Evolutionary conservation across 1,140 invertebrate genomes (phyloP).

Genomic region (Cotesia glomerata): DNA sequence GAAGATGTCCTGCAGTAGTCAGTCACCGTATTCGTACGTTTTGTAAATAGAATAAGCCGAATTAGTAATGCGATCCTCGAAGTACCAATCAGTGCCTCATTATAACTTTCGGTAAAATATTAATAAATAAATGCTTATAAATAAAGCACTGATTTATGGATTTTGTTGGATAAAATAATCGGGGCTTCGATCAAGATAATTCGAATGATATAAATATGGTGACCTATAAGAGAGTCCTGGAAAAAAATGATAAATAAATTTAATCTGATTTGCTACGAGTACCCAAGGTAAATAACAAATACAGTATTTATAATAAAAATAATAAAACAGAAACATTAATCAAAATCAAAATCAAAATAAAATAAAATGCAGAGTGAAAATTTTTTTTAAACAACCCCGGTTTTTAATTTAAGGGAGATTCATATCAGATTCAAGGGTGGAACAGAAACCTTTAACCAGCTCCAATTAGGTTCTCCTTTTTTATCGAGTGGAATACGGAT

Average conservation of each 20-base stretch:
- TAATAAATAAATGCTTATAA: background rate
- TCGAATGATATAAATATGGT: background rate
- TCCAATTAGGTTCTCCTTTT: slow-evolving; percentile 69
- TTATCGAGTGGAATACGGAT: slow-evolving; percentile 67
- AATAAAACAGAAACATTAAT: slow-evolving; percentile 21
- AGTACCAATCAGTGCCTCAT: slow-evolving; percentile 15
- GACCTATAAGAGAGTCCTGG: background rate
- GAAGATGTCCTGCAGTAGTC: slow-evolving; percentile 67
- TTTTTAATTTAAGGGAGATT: background rate
- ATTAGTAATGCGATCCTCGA: slow-evolving; percentile 29
- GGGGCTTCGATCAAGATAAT: background rate
- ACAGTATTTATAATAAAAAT: background rate
- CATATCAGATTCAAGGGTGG: slow-evolving; percentile 2
- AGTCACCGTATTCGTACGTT: slow-evolving; percentile 2
- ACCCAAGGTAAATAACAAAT: slow-evolving; percentile 25
- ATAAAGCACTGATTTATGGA: slow-evolving; percentile 6
- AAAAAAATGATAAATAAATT: slow-evolving; percentile 15
- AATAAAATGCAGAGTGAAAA: background rate
- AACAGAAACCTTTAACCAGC: slow-evolving; percentile 70
- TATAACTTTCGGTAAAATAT: background rate
- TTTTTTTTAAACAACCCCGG: too few relatives aligned
- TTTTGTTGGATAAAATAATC: background rate
- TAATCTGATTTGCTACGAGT: slow-evolving; percentile 10
- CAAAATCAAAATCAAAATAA: background rate
- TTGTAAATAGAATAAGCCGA: background rate